Conservation (phyloP, 2,888 invertebrate species). For the Sphecodes monilicornis region DNA sequence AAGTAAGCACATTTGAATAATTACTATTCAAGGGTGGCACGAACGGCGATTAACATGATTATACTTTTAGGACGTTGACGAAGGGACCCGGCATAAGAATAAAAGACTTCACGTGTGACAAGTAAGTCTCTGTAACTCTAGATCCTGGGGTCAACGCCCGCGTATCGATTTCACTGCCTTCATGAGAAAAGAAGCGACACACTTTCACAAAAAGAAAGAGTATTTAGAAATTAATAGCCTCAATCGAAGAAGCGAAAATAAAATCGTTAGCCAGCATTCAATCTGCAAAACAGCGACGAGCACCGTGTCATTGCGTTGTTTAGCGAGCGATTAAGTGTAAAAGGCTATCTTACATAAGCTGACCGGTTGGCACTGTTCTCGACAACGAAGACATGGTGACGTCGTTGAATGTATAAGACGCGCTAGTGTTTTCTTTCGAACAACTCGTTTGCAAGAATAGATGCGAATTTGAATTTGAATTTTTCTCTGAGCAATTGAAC, state of each 20-base stretch:
- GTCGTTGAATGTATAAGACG: not conserved
- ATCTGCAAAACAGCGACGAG: not conserved
- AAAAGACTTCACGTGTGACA: conserved; percentile 86
- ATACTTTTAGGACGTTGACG: not conserved
- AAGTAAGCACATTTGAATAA: conserved; percentile 75
- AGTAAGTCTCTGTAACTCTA: conserved; percentile 85
- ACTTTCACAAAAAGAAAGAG: not conserved
- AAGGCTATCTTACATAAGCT: conserved; percentile 54
- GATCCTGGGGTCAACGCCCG: not conserved
- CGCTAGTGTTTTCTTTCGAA: not conserved
- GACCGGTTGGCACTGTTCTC: conserved; percentile 25
- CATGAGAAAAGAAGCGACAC: not conserved
- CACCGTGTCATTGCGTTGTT: not conserved
- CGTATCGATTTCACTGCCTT: conserved; percentile 1
- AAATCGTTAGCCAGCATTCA: conserved; percentile 12
- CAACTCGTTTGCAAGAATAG: not conserved
- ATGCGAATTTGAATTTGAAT: not conserved
- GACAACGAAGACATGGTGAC: not conserved
- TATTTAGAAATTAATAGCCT: conserved; percentile 12
- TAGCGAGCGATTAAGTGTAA: conserved; percentile 36
- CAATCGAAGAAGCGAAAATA: conserved; percentile 12
- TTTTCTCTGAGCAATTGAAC: not conserved
- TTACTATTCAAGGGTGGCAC: not conserved
- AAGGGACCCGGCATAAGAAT: conserved; percentile 72
- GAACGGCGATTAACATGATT: not conserved